Base-by-base conservation (phyloP, 2,113 vertebrate species). In the Zapornia atra region DNA sequence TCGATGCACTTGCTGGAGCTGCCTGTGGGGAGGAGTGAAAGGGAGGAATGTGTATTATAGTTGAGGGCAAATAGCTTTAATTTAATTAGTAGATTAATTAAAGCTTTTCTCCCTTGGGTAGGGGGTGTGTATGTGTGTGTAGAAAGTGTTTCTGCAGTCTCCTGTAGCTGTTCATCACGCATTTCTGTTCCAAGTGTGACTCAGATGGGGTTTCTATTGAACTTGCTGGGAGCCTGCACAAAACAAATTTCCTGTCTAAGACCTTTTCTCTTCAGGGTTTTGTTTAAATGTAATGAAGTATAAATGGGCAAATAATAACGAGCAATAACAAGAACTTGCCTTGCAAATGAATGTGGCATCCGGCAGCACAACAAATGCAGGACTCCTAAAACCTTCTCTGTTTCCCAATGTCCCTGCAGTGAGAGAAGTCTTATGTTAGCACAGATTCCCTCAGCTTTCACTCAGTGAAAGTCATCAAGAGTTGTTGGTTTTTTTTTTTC, bases 11-110 rank as follows among this genome's bases (percentile, higher is more conserved):
- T 73, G 29, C 69, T 92, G 46, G 71, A 92, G 91, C 68, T 4
- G 50, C 87, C 81, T 70, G 77, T 53, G 42, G 81, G 93, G 77
- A 85, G 26, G 82, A 94, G 61, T 59, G 82, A 80, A 94, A 90
- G 26, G 61, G 34, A 72, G n/a, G 54, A 73, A 82, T 9, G 7
- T 11, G 29, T 77, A 36, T 48, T 38, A 80, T 86, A 51, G 93
- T 84, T 54, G 75, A 96, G 88, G 76, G 86, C 90, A 96, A 92
- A 96, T 82, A 92, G 76, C 64, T 96, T 96, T 96, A 96, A 96
- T 97, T 96, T 91, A 97, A 97, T 97, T 97, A 97, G 79, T 46
- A 60, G 91, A 96, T 95, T 96, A 97, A 96, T 97, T 97, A 97
- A 97, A 97, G 36, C 81, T 94, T 94, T 96, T 89, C 90, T 95